Evolutionary conservation across 1,140 invertebrate genomes (phyloP), one percentile per base, ranked within the genome.

Genomic region (Archivesica marissinica): DNA sequence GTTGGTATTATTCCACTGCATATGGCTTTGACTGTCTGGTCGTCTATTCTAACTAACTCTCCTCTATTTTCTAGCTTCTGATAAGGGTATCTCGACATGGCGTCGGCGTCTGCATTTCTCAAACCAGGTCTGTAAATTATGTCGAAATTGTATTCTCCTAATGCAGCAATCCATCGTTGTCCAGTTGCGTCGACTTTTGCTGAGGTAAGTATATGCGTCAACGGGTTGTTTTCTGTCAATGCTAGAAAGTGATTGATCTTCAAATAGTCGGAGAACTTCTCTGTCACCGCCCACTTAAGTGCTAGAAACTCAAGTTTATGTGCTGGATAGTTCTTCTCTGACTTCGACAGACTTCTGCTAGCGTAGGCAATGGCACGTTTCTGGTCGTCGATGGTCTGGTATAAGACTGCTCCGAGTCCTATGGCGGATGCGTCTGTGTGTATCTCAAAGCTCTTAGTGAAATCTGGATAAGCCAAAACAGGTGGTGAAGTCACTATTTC

Each of bases 351-450:
- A 44, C 77, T 50, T 50, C 85, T 4, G 44, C 79, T 78, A 15
- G 70, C 79, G 44, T 70, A 87, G 15, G 44, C 11, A 35, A 85
- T 85, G 2, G 72, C 61, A 28, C 39, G 17, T 15, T 52, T 35
- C 23, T 59, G 38, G 0, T 25, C 52, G 75, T 75, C 28, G 20
- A 61, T 35, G 33, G 59, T 28, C 79, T 93, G 92, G 25, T 80
- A 87, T 41, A 93, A 75, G 0, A 90, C 90, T 20, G 88, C 88
- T 35, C 91, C 89, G n/a, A 93, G 28, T 13, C 87, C 90, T 30
- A 38, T 28, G 25, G 78, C 41, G 23, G 70, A 78, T 11, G 85
- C 86, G 78, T 90, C 89, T 15, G 74, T 78, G 30, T 89, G 79
- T 38, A 85, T 25, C 38, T 72, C 70, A 80, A 87, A 90, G 2